Percentiles rank a stretch among this genome's conserved stretches.
Evolutionary conservation across 2,113 vertebrate genomes (phyloP).

Genomic region (Callospermophilus lateralis): DNA sequence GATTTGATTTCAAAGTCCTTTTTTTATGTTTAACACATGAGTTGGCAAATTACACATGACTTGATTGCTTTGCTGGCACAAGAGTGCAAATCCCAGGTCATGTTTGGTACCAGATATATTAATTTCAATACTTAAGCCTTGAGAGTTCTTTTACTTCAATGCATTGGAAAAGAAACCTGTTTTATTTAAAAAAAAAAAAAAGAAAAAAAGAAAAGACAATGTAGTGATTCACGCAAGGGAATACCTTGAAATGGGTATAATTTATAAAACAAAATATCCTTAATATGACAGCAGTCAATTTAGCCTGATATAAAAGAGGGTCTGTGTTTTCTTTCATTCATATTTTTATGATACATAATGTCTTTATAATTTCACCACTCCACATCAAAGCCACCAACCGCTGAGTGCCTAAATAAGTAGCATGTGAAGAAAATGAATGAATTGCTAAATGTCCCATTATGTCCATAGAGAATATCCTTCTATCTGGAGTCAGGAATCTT

Average conservation of each 20-base stretch:
- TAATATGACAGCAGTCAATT: constrained; percentile 89
- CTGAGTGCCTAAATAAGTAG: constrained; percentile 92
- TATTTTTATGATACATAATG: constrained; percentile 91
- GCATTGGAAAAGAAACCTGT: constrained; percentile 19
- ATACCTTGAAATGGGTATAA: constrained; percentile 85
- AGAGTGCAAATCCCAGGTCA: constrained; percentile 24
- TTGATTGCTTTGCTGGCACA: not conserved
- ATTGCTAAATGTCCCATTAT: constrained; percentile 92
- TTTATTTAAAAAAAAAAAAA: constrained; percentile 43
- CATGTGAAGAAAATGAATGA: constrained; percentile 91
- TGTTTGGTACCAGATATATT: constrained; percentile 50
- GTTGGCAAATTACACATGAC: not conserved
- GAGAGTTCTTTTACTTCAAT: constrained; percentile 27
- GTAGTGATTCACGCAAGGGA: constrained; percentile 82
- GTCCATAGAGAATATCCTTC: constrained; percentile 88
- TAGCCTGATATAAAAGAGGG: constrained; percentile 87
- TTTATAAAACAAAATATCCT: constrained; percentile 89
- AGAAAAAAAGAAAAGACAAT: constrained; percentile 75
- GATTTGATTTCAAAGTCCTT: constrained; percentile 6
- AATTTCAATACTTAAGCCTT: constrained; percentile 30
- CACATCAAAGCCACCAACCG: constrained; percentile 90
- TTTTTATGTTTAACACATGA: not conserved
- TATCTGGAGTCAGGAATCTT: constrained; percentile 88
- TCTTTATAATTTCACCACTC: constrained; percentile 91
- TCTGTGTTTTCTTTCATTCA: constrained; percentile 90